These are phyloP conservation scores for Rhynchonema sp. DNA, from an alignment of 2,888 invertebrate species.

Conservation along the genomic window DNA sequence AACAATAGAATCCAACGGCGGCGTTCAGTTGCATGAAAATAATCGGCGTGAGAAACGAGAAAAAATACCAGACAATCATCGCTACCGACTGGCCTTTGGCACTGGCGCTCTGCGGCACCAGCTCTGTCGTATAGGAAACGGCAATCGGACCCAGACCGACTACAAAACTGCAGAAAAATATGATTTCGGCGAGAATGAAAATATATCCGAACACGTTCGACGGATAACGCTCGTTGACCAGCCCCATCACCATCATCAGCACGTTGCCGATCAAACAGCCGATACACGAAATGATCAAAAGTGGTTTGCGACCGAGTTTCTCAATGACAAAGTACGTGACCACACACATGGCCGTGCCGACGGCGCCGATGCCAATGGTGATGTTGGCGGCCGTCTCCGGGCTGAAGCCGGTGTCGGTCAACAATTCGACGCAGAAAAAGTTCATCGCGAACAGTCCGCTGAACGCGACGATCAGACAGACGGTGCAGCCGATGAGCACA, in stretches of 20 bases:
- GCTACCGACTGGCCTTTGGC: neutral
- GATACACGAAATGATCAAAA: neutral
- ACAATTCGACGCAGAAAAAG: neutral
- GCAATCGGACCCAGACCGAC: neutral
- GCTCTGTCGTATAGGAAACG: neutral
- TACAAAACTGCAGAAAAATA: neutral
- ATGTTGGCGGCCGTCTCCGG: neutral
- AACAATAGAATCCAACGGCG: neutral
- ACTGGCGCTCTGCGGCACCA: neutral
- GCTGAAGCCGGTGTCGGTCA: neutral
- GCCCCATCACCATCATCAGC: neutral
- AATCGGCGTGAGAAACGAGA: neutral
- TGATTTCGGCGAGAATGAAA: neutral
- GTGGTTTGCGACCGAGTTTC: neutral
- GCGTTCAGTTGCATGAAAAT: neutral
- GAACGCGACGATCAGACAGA: neutral
- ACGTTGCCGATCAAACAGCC: neutral
- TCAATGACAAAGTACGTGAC: neutral
- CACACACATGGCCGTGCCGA: neutral
- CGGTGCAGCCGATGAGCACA: neutral
- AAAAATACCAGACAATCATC: neutral
- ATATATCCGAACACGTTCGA: neutral
- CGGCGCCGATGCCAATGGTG: neutral
- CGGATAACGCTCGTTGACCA: neutral
- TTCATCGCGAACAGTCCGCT: neutral